Base-by-base conservation (phyloP, 2,113 vertebrate genomes). In the Pterophyllum scalare region DNA sequence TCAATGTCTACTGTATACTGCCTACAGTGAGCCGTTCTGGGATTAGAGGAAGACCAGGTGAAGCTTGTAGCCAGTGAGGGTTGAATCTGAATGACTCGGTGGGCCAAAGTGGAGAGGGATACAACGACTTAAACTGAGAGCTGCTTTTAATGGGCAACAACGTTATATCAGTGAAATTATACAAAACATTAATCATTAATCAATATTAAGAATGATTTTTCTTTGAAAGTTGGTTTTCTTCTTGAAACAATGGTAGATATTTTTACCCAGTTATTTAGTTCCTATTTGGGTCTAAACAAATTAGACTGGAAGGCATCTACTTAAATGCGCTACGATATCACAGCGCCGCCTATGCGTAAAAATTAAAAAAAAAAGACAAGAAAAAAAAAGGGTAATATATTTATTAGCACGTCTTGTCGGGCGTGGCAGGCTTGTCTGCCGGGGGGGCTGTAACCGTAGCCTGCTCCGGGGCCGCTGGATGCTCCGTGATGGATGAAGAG, bases 401-500 rank as follows among this genome's bases (percentile, higher is more conserved):
- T 80, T 87, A 83, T 93, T 78, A 83, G 77, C 84, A 19, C 75
- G 89, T 91, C 77, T 88, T 88, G 79, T 84, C 85, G 95, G 95
- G 94, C 92, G 94, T 94, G 94, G 94, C 91, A 84, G 90, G 67
- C 75, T 86, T 5, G 61, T 67, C 78, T 86, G 90, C 83, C 49
- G 35, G 52, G 78, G 49, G 77, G 85, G 88, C 81, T 77, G 54
- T 26, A 90, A 91, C 82, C 67, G 84, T 82, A 83, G 77, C 87
- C 87, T 80, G 87, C 88, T 90, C 84, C 77, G 67, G 91, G 90
- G 89, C 85, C 87, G 87, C 72, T 86, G 90, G 88, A 92, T 91
- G 91, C 82, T 85, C 77, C 79, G 46, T 96, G 95, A 96, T 95
- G 93, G 95, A 98, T 97, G 93, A 91, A 88, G 89, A 92, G 64